Percentiles rank a stretch among this genome's conserved stretches.
Evolutionary conservation across 2,888 invertebrate genomes (phyloP).

Genomic region (Camptogramma bilineatum): DNA sequence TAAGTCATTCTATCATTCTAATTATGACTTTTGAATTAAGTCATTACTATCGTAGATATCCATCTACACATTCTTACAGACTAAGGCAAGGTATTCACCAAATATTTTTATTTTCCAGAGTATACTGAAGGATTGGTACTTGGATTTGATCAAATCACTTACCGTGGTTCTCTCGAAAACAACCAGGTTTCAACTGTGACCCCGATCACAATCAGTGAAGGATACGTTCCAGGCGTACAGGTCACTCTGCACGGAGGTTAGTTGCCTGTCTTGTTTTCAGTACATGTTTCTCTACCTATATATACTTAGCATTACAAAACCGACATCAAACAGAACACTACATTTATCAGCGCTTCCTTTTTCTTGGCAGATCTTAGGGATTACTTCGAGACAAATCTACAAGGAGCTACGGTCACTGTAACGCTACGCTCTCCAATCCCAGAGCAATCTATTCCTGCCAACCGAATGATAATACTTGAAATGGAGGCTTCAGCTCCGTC

Average conservation of each 20-base stretch:
- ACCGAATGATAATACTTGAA: conserved; percentile 34
- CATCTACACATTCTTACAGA: too few species aligned
- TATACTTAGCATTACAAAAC: too few species aligned
- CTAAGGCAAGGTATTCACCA: background rate
- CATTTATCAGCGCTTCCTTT: too few species aligned
- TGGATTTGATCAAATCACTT: conserved; percentile 50
- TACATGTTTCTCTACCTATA: too few species aligned
- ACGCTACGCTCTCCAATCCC: conserved; percentile 28
- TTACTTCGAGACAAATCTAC: conserved; percentile 33
- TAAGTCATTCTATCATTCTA: background rate
- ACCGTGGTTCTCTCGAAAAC: conserved; percentile 49
- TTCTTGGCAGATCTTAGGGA: conserved; percentile 30
- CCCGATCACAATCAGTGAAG: conserved; percentile 50
- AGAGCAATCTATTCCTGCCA: conserved; percentile 41
- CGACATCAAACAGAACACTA: too few species aligned
- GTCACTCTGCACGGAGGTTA: conserved; percentile 51
- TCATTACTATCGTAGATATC: background rate
- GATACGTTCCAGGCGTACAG: conserved; percentile 44
- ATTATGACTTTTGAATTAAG: background rate
- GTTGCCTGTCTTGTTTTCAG: background rate
- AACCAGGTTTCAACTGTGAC: conserved; percentile 38
- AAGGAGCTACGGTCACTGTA: conserved; percentile 34
- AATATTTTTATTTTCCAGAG: conserved; percentile 20
- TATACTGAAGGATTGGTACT: conserved; percentile 36
- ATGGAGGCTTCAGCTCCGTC: conserved; percentile 26